A percentile compares a stretch with the other conserved stretches of the same genome.
These are phyloP conservation scores for Caenorhabditis drosophilae DNA, from an alignment of 2,888 invertebrate genomes.

Conservation along the genomic window DNA sequence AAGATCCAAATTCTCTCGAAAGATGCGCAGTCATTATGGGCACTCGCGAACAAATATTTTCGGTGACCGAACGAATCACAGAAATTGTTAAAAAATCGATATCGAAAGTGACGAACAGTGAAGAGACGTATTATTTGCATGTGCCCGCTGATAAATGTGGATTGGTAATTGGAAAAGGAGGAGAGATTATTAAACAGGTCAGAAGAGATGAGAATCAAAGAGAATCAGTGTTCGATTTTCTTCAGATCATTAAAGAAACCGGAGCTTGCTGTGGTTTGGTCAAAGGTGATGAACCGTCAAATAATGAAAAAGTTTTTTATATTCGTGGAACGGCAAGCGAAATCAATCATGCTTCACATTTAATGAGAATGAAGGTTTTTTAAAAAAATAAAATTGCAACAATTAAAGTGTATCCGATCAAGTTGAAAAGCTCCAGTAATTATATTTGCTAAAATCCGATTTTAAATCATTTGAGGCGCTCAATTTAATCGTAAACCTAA, in stretches of 20 bases:
- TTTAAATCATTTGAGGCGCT: too few relatives aligned
- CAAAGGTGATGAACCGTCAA: slow-evolving; percentile 79
- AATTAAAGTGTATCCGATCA: neutral
- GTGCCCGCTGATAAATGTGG: slow-evolving; percentile 95
- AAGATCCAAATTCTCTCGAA: slow-evolving; percentile 85
- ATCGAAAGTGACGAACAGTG: slow-evolving; percentile 11
- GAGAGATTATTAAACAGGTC: slow-evolving; percentile 96
- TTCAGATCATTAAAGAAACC: slow-evolving; percentile 75
- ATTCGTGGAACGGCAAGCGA: slow-evolving; percentile 88
- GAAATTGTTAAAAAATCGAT: slow-evolving; percentile 56
- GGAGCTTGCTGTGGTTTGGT: slow-evolving; percentile 97
- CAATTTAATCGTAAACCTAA: too few relatives aligned
- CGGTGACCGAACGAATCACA: slow-evolving; percentile 61
- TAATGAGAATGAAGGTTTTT: slow-evolving; percentile 89
- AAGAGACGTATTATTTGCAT: slow-evolving; percentile 62
- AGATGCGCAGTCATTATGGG: slow-evolving; percentile 88
- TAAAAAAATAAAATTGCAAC: neutral
- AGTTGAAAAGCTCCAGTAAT: neutral
- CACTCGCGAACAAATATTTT: slow-evolving; percentile 76
- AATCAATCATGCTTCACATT: slow-evolving; percentile 90
- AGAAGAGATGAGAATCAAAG: too few relatives aligned
- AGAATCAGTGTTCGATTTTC: too few relatives aligned
- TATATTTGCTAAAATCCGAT: too few relatives aligned
- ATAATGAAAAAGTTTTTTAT: slow-evolving; percentile 86
- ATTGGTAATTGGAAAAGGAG: slow-evolving; percentile 92